phyloP scores from a whole-genome alignment of 2,888 invertebrate genomes.

The Sussaba pulchella region DNA sequence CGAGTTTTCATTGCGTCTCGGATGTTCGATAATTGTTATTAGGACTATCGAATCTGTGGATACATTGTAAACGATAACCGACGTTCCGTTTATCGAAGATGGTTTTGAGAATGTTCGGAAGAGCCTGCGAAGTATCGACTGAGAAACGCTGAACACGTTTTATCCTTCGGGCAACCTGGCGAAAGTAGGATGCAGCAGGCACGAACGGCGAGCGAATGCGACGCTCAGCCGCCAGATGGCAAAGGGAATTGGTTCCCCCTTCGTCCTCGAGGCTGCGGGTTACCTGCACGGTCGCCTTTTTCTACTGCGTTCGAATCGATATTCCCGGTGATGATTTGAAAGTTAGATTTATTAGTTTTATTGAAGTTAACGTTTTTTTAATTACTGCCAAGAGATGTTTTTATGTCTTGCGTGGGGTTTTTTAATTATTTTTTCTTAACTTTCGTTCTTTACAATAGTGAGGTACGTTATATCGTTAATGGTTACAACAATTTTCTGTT shows the following conservation, averaged over 20 bases:
- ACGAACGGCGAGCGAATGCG: slow-evolving; percentile 76
- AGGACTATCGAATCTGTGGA: not conserved
- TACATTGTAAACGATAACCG: slow-evolving; percentile 12
- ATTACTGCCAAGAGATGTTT: not conserved
- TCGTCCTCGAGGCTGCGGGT: slow-evolving; percentile 52
- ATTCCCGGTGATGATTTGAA: slow-evolving; percentile 9
- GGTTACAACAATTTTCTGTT: no score
- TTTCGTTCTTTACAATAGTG: no score
- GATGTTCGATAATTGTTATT: slow-evolving; percentile 19
- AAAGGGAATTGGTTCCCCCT: slow-evolving; percentile 78
- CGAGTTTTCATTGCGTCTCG: slow-evolving; percentile 4
- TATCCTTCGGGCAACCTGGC: slow-evolving; percentile 68
- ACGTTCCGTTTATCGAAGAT: slow-evolving; percentile 19
- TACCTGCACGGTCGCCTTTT: slow-evolving; percentile 43
- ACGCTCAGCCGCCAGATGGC: slow-evolving; percentile 82
- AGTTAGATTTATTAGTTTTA: not conserved
- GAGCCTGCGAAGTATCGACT: slow-evolving; percentile 79
- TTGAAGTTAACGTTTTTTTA: not conserved
- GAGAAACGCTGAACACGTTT: slow-evolving; percentile 78
- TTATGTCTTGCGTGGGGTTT: no score
- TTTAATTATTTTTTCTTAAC: no score
- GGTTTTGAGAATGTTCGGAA: slow-evolving; percentile 25
- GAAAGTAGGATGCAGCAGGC: slow-evolving; percentile 72
- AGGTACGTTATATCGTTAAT: no score
- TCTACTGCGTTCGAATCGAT: slow-evolving; percentile 65